Conservation (phyloP, 2,888 invertebrate genomes). For the Thalpophila matura region DNA sequence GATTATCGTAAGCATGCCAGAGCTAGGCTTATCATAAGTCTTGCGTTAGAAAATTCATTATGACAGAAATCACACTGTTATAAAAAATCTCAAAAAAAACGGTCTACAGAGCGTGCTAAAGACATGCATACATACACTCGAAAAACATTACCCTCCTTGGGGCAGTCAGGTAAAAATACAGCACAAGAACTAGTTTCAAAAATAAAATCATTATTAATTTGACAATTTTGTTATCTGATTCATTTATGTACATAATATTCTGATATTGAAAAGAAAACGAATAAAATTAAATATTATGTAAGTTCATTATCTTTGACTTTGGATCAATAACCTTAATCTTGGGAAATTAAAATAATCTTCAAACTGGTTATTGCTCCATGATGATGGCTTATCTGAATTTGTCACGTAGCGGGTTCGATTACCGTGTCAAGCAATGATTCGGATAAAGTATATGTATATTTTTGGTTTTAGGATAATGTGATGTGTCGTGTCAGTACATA, state of each 20-base stretch:
- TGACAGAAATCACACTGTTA: too few species aligned
- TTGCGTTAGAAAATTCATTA: too few species aligned
- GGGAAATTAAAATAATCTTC: conserved; percentile 5
- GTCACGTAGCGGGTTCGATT: neutral
- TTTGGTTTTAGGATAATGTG: neutral
- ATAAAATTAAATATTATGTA: conserved; percentile 11
- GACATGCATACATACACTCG: too few species aligned
- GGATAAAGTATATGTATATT: neutral
- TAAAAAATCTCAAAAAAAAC: too few species aligned
- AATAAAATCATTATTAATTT: neutral
- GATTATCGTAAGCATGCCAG: too few species aligned
- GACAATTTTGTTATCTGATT: conserved; percentile 2
- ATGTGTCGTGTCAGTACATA: too few species aligned
- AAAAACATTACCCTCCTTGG: too few species aligned
- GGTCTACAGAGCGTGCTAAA: too few species aligned
- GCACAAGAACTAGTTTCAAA: too few species aligned
- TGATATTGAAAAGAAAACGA: conserved; percentile 19
- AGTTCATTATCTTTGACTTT: conserved; percentile 19
- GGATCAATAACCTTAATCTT: conserved; percentile 27
- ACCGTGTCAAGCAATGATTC: neutral
- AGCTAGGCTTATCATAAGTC: too few species aligned
- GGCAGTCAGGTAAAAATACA: too few species aligned
- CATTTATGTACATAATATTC: neutral
- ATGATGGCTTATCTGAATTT: conserved; percentile 1
- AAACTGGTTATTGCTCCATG: neutral